phyloP scores from a whole-genome alignment of 2,797 vertebrate species.

The Lacerta viridis region DNA sequence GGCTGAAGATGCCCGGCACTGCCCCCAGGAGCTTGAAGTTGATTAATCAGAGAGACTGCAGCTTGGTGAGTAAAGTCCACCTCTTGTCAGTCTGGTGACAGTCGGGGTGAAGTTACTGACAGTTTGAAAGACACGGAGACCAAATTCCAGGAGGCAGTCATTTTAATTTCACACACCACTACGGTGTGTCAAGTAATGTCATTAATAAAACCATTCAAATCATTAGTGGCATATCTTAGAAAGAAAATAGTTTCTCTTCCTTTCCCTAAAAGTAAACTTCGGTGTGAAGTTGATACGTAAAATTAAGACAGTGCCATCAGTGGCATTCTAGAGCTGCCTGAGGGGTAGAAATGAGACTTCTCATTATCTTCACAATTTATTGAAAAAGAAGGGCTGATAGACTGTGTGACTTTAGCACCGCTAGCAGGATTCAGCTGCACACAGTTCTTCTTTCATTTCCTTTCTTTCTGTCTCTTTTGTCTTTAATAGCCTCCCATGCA shows the following conservation, averaged over 20 bases:
- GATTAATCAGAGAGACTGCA: constrained; percentile 36
- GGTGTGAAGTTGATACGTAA: neutral
- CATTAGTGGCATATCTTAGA: constrained; percentile 19
- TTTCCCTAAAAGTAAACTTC: neutral
- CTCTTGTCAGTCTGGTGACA: constrained; percentile 36
- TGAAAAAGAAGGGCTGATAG: constrained; percentile 10
- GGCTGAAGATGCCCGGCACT: constrained; percentile 29
- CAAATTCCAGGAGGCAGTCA: constrained; percentile 26
- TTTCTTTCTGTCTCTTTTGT: neutral
- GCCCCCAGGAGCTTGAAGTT: neutral
- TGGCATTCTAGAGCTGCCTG: neutral
- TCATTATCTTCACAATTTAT: constrained; percentile 18
- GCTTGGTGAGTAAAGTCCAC: constrained; percentile 27
- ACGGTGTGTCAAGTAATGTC: constrained; percentile 2
- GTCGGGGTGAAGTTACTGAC: constrained; percentile 45
- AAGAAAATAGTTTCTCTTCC: neutral
- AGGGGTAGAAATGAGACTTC: constrained; percentile 9
- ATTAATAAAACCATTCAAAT: constrained; percentile 37
- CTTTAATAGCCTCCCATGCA: neutral
- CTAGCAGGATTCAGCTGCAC: neutral
- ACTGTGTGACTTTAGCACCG: constrained; percentile 16
- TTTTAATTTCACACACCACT: constrained; percentile 37
- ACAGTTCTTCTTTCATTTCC: neutral
- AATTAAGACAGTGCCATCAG: constrained; percentile 1
- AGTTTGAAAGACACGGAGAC: constrained; percentile 30